A percentile compares a stretch with the other conserved stretches of the same genome.
Evolutionary conservation across 2,797 vertebrate genomes (phyloP).

Genomic region (Lemur catta): DNA sequence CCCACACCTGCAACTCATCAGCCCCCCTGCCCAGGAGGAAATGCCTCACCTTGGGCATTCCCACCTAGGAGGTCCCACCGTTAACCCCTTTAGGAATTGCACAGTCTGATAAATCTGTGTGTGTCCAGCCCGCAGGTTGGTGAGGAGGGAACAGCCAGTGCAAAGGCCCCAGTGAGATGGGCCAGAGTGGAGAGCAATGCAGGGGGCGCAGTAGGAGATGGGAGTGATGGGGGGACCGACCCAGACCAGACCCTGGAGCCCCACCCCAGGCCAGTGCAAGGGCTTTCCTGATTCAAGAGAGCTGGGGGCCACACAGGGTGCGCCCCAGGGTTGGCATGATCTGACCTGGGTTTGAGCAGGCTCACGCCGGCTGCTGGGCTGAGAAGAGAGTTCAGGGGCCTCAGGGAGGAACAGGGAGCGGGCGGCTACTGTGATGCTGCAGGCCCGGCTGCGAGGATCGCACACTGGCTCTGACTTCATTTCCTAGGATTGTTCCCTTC

Average conservation of each 20-base stretch:
- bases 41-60: not conserved
- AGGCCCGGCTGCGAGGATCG: too few species aligned
- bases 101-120: not conserved
- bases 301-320: not conserved
- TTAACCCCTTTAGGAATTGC: not conserved
- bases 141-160: not conserved
- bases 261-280: too few species aligned
- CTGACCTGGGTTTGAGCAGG: too few species aligned
- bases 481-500: not conserved
- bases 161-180: not conserved
- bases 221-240: not conserved
- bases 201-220: fast-evolving
- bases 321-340: not conserved
- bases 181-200: not conserved
- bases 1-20: conserved; percentile 43
- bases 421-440: not conserved
- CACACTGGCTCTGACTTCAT: not conserved
- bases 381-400: not conserved
- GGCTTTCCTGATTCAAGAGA: not conserved
- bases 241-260: not conserved
- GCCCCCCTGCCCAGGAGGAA: not conserved
- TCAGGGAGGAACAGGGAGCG: not conserved
- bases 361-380: not conserved
- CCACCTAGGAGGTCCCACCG: not conserved
- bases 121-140: not conserved